Percentiles rank a stretch among this genome's conserved stretches.
Conservation (phyloP, 2,113 vertebrate genomes). For the Eupsittula cactorum region DNA sequence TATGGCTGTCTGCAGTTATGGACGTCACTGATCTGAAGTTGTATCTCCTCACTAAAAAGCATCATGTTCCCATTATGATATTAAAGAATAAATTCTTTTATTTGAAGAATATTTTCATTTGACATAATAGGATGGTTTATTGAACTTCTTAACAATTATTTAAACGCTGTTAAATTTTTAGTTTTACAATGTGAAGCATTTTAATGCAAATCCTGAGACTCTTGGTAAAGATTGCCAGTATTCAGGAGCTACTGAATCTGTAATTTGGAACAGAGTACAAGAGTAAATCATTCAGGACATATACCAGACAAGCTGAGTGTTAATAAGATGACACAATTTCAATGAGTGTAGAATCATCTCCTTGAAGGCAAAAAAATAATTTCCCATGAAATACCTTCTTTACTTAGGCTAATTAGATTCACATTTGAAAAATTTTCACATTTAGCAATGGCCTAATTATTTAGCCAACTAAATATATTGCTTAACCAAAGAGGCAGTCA, state of each 20-base stretch:
- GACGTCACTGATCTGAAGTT: neutral
- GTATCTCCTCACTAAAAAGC: neutral
- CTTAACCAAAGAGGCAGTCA: constrained; percentile 24
- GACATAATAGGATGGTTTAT: neutral
- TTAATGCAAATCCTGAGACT: neutral
- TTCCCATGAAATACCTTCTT: constrained; percentile 63
- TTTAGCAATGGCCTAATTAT: constrained; percentile 62
- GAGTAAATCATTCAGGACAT: constrained; percentile 27
- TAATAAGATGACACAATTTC: constrained; percentile 45
- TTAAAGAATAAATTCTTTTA: neutral
- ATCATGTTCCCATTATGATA: neutral
- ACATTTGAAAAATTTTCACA: constrained; percentile 49
- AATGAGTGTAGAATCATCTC: constrained; percentile 17
- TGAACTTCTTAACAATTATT: neutral
- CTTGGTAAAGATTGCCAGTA: neutral
- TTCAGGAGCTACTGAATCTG: neutral
- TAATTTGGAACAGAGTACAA: neutral
- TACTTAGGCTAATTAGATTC: constrained; percentile 54
- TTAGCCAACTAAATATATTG: constrained; percentile 42
- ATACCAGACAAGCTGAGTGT: neutral
- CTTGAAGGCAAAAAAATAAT: constrained; percentile 59
- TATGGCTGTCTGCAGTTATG: neutral
- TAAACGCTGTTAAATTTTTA: neutral
- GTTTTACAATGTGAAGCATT: neutral
- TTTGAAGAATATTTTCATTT: neutral